Evolutionary conservation across 2,797 vertebrate genomes (phyloP).

Genomic region (Onychomys arenicola): DNA sequence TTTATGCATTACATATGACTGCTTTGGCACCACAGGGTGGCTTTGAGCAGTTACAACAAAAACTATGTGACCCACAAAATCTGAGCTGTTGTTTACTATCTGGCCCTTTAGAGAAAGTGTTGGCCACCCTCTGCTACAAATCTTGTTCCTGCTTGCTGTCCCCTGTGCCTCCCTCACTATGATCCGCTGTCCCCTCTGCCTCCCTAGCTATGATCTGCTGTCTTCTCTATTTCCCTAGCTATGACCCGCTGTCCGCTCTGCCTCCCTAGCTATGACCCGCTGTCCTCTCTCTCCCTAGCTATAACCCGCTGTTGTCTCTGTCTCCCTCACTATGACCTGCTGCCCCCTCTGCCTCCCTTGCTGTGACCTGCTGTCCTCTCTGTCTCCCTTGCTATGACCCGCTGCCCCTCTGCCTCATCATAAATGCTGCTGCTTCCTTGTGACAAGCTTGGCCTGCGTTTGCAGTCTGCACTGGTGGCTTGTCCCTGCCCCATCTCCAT

Average conservation of each 20-base stretch:
- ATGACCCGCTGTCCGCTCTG: neutral
- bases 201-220: no score
- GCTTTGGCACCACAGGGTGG: neutral
- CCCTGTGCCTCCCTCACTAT: neutral
- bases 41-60: neutral
- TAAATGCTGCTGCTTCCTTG: neutral
- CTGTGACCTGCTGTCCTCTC: neutral
- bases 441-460: neutral
- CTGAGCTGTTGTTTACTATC: neutral
- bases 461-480: neutral
- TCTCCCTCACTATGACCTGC: fast-evolving
- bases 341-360: no score
- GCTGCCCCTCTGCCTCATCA: neutral
- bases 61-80: neutral
- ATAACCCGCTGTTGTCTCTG: neutral
- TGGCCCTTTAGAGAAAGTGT: neutral
- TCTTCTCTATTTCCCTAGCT: fast-evolving
- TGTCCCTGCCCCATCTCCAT: neutral
- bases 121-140: neutral
- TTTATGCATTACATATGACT: neutral
- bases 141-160: neutral
- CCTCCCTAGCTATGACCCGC: fast-evolving
- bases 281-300: neutral
- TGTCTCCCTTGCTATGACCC: neutral
- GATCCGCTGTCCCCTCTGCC: neutral